These are phyloP conservation scores for Illadopsis cleaveri DNA, from an alignment of 2,113 vertebrate species.

Conservation along the genomic window DNA sequence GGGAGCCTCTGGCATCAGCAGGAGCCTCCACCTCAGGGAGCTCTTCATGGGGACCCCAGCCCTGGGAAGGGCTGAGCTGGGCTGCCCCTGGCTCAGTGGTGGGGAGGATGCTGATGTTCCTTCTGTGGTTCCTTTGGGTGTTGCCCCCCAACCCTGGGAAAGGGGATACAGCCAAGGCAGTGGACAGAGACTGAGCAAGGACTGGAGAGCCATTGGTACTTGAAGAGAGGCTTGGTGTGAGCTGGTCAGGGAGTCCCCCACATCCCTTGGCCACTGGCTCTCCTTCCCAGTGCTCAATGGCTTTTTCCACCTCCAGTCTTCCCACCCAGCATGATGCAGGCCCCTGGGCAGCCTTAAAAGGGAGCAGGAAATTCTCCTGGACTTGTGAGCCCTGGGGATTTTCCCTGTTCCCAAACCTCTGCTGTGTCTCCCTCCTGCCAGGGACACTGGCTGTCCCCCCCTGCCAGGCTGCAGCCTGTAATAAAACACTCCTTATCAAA, in stretches of 20 bases:
- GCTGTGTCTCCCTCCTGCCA: rapidly evolving
- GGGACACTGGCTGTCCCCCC: not conserved
- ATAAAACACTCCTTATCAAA: not conserved
- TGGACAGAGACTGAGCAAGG: not conserved
- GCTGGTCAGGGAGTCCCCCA: not conserved
- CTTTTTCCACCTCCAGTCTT: not conserved
- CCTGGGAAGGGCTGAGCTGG: not conserved
- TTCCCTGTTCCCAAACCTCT: not conserved
- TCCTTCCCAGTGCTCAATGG: not conserved
- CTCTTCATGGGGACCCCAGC: not conserved
- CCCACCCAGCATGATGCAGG: too few species aligned
- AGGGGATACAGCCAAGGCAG: not conserved
- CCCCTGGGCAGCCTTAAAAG: not conserved
- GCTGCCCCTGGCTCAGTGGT: not conserved
- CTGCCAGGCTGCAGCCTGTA: rapidly evolving
- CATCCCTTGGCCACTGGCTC: not conserved
- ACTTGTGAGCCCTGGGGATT: not conserved
- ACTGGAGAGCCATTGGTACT: not conserved
- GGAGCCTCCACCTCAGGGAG: not conserved
- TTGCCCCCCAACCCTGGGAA: not conserved
- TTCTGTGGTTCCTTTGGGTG: not conserved
- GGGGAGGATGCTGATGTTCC: not conserved
- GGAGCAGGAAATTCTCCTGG: not conserved
- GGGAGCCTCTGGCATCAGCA: not conserved
- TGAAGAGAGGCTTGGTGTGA: not conserved